These are phyloP conservation scores for Dunckerocampus dactyliophorus DNA, from an alignment of 2,113 vertebrate species.

Conservation along the genomic window DNA sequence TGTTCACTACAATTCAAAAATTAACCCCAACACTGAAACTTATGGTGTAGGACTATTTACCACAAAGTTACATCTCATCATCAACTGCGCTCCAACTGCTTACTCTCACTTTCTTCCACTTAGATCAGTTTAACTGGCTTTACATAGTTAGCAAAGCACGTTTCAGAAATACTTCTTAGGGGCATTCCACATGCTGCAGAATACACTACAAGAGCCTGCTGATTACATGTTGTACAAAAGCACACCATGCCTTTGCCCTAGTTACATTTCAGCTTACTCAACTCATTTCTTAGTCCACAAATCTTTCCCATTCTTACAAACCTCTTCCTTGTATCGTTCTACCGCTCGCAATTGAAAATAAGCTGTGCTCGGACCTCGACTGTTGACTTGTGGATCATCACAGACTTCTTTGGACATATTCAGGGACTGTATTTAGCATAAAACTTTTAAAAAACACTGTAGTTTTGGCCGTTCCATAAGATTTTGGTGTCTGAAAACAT, in stretches of 20 bases:
- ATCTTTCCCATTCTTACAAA: background rate
- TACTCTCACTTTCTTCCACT: background rate
- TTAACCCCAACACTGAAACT: background rate
- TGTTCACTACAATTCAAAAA: background rate
- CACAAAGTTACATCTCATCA: background rate
- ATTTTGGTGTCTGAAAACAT: no score
- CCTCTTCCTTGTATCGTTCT: background rate
- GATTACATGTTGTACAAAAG: conserved; percentile 1
- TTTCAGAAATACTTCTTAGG: background rate
- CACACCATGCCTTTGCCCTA: background rate
- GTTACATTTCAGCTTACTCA: background rate
- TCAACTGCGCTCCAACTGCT: background rate
- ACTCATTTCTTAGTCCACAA: background rate
- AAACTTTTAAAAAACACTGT: no score
- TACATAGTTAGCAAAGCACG: background rate
- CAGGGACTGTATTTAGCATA: no score
- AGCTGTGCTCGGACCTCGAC: background rate
- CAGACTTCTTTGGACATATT: no score
- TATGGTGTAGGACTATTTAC: background rate
- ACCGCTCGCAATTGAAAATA: background rate
- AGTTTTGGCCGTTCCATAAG: no score
- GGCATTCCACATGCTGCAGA: background rate
- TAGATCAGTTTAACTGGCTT: no score
- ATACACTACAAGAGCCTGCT: background rate
- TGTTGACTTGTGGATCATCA: background rate